These are phyloP conservation scores for Xenentodon cancila DNA, from an alignment of 2,797 vertebrate genomes.

Conservation along the genomic window DNA sequence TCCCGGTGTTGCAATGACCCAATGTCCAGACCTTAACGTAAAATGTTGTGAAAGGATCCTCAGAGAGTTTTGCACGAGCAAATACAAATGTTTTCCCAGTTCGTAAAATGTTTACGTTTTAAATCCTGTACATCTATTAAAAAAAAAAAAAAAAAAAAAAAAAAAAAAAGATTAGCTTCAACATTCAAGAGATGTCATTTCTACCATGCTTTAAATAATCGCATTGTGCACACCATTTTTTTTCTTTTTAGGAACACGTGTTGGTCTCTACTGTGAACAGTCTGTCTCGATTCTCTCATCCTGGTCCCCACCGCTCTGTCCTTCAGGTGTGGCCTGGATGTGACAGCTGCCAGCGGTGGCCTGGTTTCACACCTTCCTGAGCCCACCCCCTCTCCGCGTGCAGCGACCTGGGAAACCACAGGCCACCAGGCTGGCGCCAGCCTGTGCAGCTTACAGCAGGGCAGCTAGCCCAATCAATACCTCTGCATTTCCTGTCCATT, in stretches of 20 bases:
- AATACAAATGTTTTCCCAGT: too few species aligned
- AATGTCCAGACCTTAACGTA: too few species aligned
- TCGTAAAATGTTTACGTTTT: too few species aligned
- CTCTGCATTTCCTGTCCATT: constrained; percentile 99
- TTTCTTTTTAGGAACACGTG: neutral
- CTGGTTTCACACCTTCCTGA: constrained; percentile 80
- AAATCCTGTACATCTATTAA: too few species aligned
- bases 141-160: too few species aligned
- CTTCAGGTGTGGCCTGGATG: constrained; percentile 64
- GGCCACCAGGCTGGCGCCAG: constrained; percentile 97
- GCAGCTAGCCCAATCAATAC: constrained; percentile 94
- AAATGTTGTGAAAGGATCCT: too few species aligned
- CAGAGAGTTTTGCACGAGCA: too few species aligned
- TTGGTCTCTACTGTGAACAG: neutral
- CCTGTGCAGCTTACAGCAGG: constrained; percentile 73
- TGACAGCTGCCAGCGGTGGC: constrained; percentile 69
- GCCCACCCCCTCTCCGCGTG: constrained; percentile 47
- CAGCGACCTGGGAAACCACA: constrained; percentile 93
- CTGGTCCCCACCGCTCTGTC: constrained; percentile 38
- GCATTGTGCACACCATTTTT: too few species aligned
- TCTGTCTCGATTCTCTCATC: neutral
- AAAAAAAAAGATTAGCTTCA: too few species aligned
- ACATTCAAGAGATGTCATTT: too few species aligned
- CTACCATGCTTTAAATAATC: neutral
- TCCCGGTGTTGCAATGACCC: too few species aligned